Base-by-base conservation (phyloP, 2,888 invertebrate species). In the Calliopum simillimum region DNA sequence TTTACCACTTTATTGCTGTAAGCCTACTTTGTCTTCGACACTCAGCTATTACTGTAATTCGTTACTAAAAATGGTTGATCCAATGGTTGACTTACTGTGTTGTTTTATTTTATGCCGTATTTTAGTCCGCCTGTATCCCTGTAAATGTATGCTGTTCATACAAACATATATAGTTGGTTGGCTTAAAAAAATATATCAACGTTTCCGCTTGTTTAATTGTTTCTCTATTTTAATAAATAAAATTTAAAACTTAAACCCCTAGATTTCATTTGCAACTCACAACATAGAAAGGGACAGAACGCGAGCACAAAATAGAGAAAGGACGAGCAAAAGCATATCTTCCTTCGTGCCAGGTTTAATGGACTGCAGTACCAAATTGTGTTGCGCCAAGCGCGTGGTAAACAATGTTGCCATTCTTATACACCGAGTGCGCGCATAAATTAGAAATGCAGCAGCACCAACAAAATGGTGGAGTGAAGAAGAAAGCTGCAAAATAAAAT, bases 351-450 rank as follows among this genome's bases (percentile, higher is more conserved):
- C 43, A 51, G 21, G 25, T 59, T 67, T 67, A 67, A 67, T 67
- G 67, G 58, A 67, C 49, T 68, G 51, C 51, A 51, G 33, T 49
- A 41, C 47, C 63, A 63, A 47, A 41, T 23, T 66, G 43, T 8
- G 43, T 46, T 55, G 33, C 8, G 33, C 33, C 33, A 33, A 33
- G 43, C 1, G 65, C 65, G 46, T 66, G 65, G 65, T 56, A 68
- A 68, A 68, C 71, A 68, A 71, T 68, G 61, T 61, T 76, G 76
- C 76, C 80, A 77, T 79, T 79, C 79, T 79, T 79, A 80, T 80
- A 79, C 78, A 80, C 79, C 79, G 80, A 80, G 80, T 76, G 80
- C 80, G 80, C 79, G 80, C 80, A 81, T 80, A 80, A 81, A 80
- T 80, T 80, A 67, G 58, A 14, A 41, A 47, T 16, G 47, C 8